Evolutionary conservation across 53 echinoderm and acorn worm species (phyloP).

Genomic region (Glandiceps talaboti): DNA sequence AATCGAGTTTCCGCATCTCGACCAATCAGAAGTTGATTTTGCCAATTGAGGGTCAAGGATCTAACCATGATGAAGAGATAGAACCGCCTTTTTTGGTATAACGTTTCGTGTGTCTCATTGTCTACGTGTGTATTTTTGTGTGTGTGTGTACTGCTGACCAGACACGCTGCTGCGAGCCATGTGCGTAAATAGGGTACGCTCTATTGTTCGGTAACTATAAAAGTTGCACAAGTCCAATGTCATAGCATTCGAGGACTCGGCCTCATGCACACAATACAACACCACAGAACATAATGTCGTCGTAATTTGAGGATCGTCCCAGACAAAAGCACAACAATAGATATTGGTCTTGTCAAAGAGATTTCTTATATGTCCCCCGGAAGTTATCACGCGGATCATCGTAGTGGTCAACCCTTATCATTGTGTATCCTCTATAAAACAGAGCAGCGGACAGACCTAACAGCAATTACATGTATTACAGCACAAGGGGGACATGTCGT

Average conservation of each 20-base stretch:
- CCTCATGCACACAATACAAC: too few species aligned
- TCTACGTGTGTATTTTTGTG: not conserved
- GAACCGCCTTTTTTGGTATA: not conserved
- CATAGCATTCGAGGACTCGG: too few species aligned
- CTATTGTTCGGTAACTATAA: constrained; percentile 2
- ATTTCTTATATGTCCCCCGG: too few species aligned
- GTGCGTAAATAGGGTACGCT: not conserved
- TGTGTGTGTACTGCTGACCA: not conserved
- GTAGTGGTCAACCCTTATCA: constrained; percentile 1
- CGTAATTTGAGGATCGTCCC: too few species aligned
- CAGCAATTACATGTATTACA: too few species aligned
- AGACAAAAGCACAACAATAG: too few species aligned
- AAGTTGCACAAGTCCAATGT: too few species aligned
- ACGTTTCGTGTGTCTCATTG: not conserved
- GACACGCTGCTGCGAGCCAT: not conserved
- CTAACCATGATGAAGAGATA: not conserved
- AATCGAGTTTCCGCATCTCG: not conserved
- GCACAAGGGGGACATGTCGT: too few species aligned
- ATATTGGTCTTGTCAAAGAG: too few species aligned
- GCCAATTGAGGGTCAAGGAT: not conserved
- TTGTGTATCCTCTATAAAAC: not conserved
- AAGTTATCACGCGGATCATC: not conserved
- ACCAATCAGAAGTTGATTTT: not conserved
- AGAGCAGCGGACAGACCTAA: constrained; percentile 1
- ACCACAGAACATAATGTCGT: too few species aligned